Evolutionary conservation across 2,113 vertebrate species (phyloP), one percentile per base, ranked within the genome.

Genomic region (Coreoperca whiteheadi): DNA sequence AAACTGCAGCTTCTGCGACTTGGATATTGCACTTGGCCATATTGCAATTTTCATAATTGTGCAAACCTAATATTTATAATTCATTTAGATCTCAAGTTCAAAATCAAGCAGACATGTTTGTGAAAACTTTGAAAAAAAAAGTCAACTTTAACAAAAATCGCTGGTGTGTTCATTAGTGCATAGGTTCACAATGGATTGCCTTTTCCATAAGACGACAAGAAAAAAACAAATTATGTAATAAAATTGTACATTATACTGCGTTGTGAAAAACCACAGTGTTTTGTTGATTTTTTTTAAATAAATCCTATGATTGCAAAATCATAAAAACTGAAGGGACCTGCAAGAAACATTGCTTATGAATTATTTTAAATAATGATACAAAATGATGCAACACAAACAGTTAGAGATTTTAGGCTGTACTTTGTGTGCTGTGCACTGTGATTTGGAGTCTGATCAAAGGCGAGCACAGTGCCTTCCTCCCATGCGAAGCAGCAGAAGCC

Each of bases 381-480:
- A 78, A 84, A 84, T 78, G 39, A 87, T 66, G 88, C 84, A 84
- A 88, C 43, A 51, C 59, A 76, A 91, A 89, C 71, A 83, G 75
- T 77, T 71, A 51, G 68, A 54, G 61, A 68, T 85, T 91, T 84
- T 51, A 53, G 81, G 64, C 71, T 74, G 87, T 79, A 90, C 85
- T 86, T 77, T 90, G 75, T 88, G 89, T 84, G 89, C 90, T 64
- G 80, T 83, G 80, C 89, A 74, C 81, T 91, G 81, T 71, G 90
- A 88, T 90, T 91, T 93, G 94, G 92, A 94, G 89, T 54, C 67
- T 61, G 86, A 93, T 94, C 91, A 94, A 94, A 93, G 89, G 81
- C 85, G 37, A 83, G 85, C 82, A 68, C 88, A 78, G 88, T 80
- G 83, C 74, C 79, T 89, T 87, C 85, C 84, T 92, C 88, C 85